Percentiles rank a stretch among this genome's conserved stretches.
Conservation (phyloP, 2,113 vertebrate genomes). For the Sinocyclocheilus anophthalmus region DNA sequence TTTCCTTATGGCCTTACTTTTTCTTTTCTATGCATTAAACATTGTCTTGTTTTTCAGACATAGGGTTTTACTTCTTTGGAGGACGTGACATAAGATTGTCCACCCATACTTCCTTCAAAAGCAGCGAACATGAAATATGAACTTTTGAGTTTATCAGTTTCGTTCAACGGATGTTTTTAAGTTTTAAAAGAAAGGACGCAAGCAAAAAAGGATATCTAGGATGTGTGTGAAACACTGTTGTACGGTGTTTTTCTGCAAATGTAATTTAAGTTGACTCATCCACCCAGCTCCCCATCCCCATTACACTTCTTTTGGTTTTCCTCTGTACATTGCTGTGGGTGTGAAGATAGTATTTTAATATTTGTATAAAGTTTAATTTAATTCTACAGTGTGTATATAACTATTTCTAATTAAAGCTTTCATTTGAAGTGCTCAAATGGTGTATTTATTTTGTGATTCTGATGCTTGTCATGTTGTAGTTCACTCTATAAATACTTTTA, state of each 20-base stretch:
- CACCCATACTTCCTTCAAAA: slow-evolving; percentile 49
- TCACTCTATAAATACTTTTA: neutral
- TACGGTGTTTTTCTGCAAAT: slow-evolving; percentile 66
- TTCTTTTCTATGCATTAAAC: slow-evolving; percentile 77
- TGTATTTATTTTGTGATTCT: slow-evolving; percentile 51
- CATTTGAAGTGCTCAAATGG: slow-evolving; percentile 83
- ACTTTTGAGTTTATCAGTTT: slow-evolving; percentile 54
- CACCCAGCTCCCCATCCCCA: slow-evolving; percentile 59
- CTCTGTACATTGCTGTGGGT: slow-evolving; percentile 97
- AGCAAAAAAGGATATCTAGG: slow-evolving; percentile 44
- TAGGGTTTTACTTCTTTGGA: slow-evolving; percentile 17
- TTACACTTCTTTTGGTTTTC: slow-evolving; percentile 73
- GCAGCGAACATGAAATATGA: slow-evolving; percentile 61
- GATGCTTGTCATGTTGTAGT: neutral
- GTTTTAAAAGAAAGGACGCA: slow-evolving; percentile 48
- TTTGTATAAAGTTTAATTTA: slow-evolving; percentile 99
- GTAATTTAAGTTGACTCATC: slow-evolving; percentile 53
- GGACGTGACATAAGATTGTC: slow-evolving; percentile 47
- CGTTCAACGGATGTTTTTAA: slow-evolving; percentile 46
- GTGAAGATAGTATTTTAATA: slow-evolving; percentile 99
- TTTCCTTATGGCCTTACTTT: slow-evolving; percentile 74
- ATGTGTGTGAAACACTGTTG: slow-evolving; percentile 69
- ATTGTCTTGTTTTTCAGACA: slow-evolving; percentile 69
- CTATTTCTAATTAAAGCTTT: slow-evolving; percentile 99
- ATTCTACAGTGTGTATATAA: slow-evolving; percentile 99